These are phyloP conservation scores for Saccostrea glomerata DNA, from an alignment of 1,140 invertebrate genomes.

Conservation along the genomic window DNA sequence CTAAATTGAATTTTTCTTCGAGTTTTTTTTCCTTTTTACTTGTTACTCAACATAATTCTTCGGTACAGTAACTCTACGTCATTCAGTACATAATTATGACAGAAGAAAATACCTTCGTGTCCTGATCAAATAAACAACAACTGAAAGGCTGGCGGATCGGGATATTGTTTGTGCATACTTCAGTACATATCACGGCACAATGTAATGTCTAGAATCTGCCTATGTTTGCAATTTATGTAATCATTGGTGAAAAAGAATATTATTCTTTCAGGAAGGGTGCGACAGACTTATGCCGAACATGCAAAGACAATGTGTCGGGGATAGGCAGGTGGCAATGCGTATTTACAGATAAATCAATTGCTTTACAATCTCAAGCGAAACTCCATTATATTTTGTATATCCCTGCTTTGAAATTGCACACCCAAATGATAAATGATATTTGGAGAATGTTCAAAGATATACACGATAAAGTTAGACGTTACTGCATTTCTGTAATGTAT, in stretches of 20 bases:
- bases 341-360: not conserved
- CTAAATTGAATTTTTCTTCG: too few relatives aligned
- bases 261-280: constrained; percentile 1
- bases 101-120: too few relatives aligned
- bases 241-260: not conserved
- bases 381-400: not conserved
- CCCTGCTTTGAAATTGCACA: not conserved
- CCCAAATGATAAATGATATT: not conserved
- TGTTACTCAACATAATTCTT: too few relatives aligned
- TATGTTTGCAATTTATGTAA: not conserved
- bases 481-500: not conserved
- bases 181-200: not conserved
- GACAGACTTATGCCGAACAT: not conserved
- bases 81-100: too few relatives aligned
- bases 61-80: too few relatives aligned
- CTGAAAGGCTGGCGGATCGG: not conserved
- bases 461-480: not conserved
- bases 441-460: not conserved
- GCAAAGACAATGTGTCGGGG: not conserved
- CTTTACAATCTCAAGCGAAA: too few relatives aligned
- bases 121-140: not conserved
- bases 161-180: too few relatives aligned
- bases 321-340: not conserved
- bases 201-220: not conserved
- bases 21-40: too few relatives aligned